Evolutionary conservation across 2,113 vertebrate species (phyloP).

Genomic region (Nerophis ophidion): DNA sequence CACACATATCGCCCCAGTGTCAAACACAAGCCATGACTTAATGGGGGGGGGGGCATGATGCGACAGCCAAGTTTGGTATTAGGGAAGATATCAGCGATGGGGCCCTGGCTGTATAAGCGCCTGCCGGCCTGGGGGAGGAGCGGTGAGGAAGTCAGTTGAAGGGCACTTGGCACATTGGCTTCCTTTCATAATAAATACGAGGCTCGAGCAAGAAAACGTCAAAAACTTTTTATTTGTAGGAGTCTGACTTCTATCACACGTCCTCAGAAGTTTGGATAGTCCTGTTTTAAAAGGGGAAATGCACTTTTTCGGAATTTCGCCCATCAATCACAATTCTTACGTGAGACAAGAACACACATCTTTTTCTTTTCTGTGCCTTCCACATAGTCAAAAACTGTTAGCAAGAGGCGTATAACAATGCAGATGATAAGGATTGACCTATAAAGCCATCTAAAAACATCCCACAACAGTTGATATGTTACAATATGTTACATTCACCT

Average conservation of each 20-base stretch:
- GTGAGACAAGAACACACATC: no score
- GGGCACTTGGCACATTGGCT: conserved; percentile 39
- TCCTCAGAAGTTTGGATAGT: conserved; percentile 53
- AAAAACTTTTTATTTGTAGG: conserved; percentile 13
- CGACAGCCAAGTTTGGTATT: conserved; percentile 56
- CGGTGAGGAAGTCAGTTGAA: conserved; percentile 47
- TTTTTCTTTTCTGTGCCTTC: no score
- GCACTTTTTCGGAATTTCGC: no score
- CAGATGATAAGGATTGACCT: no score
- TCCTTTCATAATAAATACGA: conserved; percentile 17
- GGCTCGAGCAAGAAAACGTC: conserved; percentile 27
- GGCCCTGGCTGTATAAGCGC: conserved; percentile 44
- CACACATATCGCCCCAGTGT: conserved; percentile 49
- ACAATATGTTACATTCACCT: no score
- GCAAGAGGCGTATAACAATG: no score
- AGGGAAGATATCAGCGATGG: conserved; percentile 57
- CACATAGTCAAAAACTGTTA: no score
- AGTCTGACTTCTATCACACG: conserved; percentile 53
- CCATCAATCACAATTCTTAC: no score
- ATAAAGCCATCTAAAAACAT: no score
- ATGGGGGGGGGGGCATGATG: conserved; percentile 59
- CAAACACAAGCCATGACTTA: conserved; percentile 61
- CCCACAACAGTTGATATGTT: no score
- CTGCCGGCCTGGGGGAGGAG: conserved; percentile 42
- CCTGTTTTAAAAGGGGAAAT: no score